Evolutionary conservation across 2,113 vertebrate species (phyloP).

Genomic region (Ivindomyrus marchei): DNA sequence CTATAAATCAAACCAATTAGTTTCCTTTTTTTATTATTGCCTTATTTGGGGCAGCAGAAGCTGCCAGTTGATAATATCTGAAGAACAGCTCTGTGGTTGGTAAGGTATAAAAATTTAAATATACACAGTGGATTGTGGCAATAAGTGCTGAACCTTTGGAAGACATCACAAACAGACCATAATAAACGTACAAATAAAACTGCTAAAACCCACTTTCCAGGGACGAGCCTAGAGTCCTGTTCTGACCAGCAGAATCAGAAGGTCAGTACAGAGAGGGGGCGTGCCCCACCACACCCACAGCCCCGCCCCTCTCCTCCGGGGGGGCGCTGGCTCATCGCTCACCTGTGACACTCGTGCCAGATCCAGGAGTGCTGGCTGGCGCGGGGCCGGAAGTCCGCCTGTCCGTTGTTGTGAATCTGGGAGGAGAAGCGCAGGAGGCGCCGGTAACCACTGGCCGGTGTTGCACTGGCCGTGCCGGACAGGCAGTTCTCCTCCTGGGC

Average conservation of each 20-base stretch:
- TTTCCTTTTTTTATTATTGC: background rate
- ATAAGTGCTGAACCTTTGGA: background rate
- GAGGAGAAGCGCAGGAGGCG: slow-evolving; percentile 92
- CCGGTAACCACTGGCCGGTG: slow-evolving; percentile 62
- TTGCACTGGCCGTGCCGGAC: slow-evolving; percentile 60
- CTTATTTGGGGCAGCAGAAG: background rate
- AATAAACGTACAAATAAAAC: background rate
- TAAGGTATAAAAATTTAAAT: background rate
- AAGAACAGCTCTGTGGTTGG: background rate
- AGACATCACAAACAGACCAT: background rate
- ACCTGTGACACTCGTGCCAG: slow-evolving; percentile 96
- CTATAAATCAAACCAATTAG: background rate
- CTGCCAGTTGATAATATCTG: background rate
- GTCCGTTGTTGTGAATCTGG: slow-evolving; percentile 91
- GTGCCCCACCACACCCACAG: background rate
- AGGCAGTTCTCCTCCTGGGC: slow-evolving; percentile 90
- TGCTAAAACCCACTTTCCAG: background rate
- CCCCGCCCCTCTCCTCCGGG: background rate
- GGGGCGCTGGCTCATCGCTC: background rate
- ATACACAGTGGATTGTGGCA: background rate
- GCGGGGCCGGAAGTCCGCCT: slow-evolving; percentile 81
- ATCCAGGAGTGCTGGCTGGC: slow-evolving; percentile 80
- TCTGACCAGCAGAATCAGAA: background rate
- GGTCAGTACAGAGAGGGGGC: background rate
- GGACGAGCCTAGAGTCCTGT: background rate